Conservation (phyloP, 2,888 invertebrate genomes). For the Cataglyphis livida region DNA sequence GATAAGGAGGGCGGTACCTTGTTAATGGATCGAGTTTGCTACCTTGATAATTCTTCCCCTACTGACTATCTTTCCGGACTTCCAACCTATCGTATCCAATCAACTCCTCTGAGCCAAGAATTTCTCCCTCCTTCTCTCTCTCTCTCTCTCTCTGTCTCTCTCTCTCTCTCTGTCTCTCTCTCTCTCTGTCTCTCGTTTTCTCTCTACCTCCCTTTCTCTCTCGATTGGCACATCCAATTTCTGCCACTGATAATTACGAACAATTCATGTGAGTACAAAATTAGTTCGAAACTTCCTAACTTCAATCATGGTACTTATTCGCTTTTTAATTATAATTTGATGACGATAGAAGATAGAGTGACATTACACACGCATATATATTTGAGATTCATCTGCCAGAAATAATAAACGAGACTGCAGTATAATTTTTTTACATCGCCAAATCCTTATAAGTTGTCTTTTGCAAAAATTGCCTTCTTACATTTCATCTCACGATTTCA, state of each 20-base stretch:
- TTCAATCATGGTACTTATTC: slow-evolving; percentile 14
- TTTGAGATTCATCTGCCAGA: slow-evolving; percentile 27
- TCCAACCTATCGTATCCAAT: slow-evolving; percentile 70
- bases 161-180: neutral
- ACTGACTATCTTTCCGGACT: slow-evolving; percentile 46
- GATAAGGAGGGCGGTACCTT: slow-evolving; percentile 71
- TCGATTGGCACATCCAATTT: slow-evolving; percentile 63
- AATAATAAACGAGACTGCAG: slow-evolving; percentile 19
- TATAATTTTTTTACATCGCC: slow-evolving; percentile 20
- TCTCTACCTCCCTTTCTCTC: neutral
- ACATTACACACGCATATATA: neutral
- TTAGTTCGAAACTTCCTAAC: slow-evolving; percentile 70
- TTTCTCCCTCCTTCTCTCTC: neutral
- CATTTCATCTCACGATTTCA: slow-evolving; percentile 11
- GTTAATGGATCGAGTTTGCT: slow-evolving; percentile 74
- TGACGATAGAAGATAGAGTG: slow-evolving; percentile 33
- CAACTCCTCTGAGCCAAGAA: slow-evolving; percentile 58
- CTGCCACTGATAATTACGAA: slow-evolving; percentile 70
- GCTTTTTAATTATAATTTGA: slow-evolving; percentile 44
- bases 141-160: slow-evolving; percentile 33
- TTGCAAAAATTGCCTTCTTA: slow-evolving; percentile 17
- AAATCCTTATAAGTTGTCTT: slow-evolving; percentile 19
- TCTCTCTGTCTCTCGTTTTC: slow-evolving; percentile 24
- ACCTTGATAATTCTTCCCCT: slow-evolving; percentile 67
- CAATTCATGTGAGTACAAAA: slow-evolving; percentile 71